Evolutionary conservation across 2,888 invertebrate genomes (phyloP).

Genomic region (Mesopsocus fuscifrons): DNA sequence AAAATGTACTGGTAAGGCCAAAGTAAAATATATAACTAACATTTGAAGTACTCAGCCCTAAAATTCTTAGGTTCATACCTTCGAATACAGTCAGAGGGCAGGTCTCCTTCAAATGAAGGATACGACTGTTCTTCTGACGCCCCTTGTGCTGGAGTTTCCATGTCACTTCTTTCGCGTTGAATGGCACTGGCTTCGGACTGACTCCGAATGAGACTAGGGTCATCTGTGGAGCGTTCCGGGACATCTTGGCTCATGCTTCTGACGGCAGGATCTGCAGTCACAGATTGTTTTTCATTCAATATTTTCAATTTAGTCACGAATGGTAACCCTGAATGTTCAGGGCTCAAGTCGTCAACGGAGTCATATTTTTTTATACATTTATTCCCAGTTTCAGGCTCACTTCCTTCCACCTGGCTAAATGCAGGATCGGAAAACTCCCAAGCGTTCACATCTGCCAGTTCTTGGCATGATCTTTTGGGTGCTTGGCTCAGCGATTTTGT

Average conservation of each 20-base stretch:
- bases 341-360: slow-evolving; percentile 72
- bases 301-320: slow-evolving; percentile 80
- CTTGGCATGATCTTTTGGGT: not conserved
- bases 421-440: slow-evolving; percentile 6
- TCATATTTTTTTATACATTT: slow-evolving; percentile 52
- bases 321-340: slow-evolving; percentile 68
- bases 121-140: too few relatives aligned
- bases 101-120: too few relatives aligned
- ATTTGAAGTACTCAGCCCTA: too few relatives aligned
- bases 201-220: slow-evolving; percentile 45
- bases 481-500: slow-evolving; percentile 6
- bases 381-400: not conserved
- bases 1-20: too few relatives aligned
- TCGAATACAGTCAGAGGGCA: too few relatives aligned
- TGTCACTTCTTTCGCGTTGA: too few relatives aligned
- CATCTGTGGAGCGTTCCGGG: slow-evolving; percentile 28
- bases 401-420: slow-evolving; percentile 4
- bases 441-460: slow-evolving; percentile 3
- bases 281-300: slow-evolving; percentile 68
- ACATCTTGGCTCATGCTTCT: slow-evolving; percentile 64
- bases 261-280: slow-evolving; percentile 55
- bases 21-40: too few relatives aligned
- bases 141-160: too few relatives aligned
- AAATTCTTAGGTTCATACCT: too few relatives aligned
- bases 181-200: slow-evolving; percentile 67